These are phyloP conservation scores for Passer montanus DNA, from an alignment of 2,113 vertebrate species.

Conservation along the genomic window DNA sequence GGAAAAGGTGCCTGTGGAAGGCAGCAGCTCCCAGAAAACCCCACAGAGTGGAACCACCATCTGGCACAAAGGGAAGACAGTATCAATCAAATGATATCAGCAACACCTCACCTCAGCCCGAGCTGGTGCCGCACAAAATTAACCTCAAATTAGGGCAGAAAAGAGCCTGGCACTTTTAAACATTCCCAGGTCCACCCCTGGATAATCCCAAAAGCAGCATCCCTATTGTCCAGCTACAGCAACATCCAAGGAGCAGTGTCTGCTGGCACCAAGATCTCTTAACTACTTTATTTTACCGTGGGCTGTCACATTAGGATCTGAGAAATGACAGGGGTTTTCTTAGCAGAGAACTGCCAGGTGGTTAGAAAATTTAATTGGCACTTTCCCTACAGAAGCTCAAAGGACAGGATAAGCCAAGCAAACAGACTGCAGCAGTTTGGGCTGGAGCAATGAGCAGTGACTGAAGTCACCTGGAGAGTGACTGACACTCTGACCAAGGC, in stretches of 20 bases:
- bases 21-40: not conserved
- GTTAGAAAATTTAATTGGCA: not conserved
- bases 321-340: not conserved
- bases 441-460: not conserved
- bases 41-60: fast-evolving
- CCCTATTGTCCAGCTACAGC: not conserved
- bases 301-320: not conserved
- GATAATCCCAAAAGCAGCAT: not conserved
- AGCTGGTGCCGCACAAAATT: fast-evolving
- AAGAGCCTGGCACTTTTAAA: not conserved
- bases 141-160: not conserved
- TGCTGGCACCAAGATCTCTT: not conserved
- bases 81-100: not conserved
- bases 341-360: not conserved
- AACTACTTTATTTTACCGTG: not conserved
- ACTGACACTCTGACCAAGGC: not conserved
- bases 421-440: not conserved
- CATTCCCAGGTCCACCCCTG: not conserved
- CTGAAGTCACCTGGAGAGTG: not conserved
- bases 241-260: not conserved
- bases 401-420: not conserved
- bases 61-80: not conserved
- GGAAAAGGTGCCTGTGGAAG: not conserved
- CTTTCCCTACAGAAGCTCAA: not conserved
- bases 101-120: not conserved